Conservation (phyloP, 2,888 invertebrate species). For the Erpobdella octoculata region DNA sequence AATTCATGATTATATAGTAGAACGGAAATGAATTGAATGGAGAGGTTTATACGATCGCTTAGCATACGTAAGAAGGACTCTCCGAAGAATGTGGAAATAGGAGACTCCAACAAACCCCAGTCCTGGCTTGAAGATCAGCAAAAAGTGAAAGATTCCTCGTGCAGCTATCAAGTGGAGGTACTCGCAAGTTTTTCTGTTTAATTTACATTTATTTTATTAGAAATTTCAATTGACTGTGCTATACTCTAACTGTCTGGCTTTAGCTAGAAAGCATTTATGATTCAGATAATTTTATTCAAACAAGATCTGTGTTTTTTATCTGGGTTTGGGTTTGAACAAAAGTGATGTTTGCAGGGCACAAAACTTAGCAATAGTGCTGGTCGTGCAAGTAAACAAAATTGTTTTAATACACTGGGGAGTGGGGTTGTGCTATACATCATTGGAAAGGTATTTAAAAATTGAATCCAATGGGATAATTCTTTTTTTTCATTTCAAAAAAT, state of each 20-base stretch:
- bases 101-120: constrained; percentile 15
- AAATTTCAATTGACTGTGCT: not conserved
- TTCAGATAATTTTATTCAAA: not conserved
- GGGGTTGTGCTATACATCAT: too few species aligned
- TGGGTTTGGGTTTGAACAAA: too few species aligned
- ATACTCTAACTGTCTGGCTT: not conserved
- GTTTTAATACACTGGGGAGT: too few species aligned
- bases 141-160: constrained; percentile 11
- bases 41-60: constrained; percentile 17
- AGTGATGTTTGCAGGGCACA: too few species aligned
- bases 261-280: not conserved
- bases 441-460: too few species aligned
- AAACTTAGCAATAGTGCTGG: too few species aligned
- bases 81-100: constrained; percentile 8
- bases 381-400: too few species aligned
- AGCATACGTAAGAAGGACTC: constrained; percentile 5
- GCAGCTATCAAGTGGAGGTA: constrained; percentile 21
- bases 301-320: not conserved
- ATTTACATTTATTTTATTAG: not conserved
- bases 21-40: constrained; percentile 2
- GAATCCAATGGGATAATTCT: too few species aligned
- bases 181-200: not conserved
- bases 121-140: constrained; percentile 17
- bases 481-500: too few species aligned
- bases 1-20: too few species aligned